Percentiles rank a stretch among this genome's conserved stretches.
phyloP scores from a whole-genome alignment of 2,113 vertebrate genomes.

The Fukomys damarensis region DNA sequence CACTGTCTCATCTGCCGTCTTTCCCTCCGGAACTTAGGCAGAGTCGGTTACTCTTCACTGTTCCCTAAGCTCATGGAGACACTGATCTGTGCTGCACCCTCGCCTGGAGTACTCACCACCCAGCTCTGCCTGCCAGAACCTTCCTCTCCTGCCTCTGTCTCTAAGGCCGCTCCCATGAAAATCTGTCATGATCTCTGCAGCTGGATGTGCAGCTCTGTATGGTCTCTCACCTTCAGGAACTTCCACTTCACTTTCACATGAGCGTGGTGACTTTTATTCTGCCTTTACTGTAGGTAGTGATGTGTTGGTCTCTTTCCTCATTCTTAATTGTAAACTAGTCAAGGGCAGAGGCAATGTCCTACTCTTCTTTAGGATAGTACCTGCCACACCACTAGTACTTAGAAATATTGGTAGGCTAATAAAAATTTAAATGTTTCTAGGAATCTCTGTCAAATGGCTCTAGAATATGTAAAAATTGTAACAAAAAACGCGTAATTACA shows the following conservation, averaged over 20 bases:
- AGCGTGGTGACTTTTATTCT: not conserved
- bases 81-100: too few relatives aligned
- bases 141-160: not conserved
- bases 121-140: not conserved
- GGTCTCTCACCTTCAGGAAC: not conserved
- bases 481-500: not conserved
- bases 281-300: not conserved
- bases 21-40: not conserved
- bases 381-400: not conserved
- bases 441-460: not conserved
- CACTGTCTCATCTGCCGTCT: not conserved
- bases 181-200: not conserved
- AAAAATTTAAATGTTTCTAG: constrained; percentile 4
- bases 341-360: not conserved
- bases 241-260: accelerated
- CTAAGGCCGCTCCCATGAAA: not conserved
- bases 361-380: not conserved
- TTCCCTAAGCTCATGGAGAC: not conserved
- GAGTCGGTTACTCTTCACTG: not conserved
- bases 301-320: not conserved
- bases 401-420: not conserved
- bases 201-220: too few relatives aligned
- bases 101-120: not conserved
- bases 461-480: not conserved
- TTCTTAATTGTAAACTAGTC: not conserved